Conservation (phyloP, 1,140 invertebrate species). For the Homalodisca vitripennis region DNA sequence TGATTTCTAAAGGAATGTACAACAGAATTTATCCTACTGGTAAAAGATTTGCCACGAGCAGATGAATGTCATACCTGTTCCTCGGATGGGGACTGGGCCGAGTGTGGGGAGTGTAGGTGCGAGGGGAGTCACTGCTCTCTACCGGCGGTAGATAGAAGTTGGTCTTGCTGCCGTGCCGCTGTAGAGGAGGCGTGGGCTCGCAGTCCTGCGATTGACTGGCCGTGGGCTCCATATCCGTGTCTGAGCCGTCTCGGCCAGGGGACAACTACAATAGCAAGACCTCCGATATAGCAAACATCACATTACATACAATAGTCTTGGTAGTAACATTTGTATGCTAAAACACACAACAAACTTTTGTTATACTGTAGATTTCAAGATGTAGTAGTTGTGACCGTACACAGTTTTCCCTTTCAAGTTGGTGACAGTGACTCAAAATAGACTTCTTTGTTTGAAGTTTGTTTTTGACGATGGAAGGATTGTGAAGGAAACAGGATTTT, state of each 20-base stretch:
- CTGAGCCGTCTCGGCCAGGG: conserved; percentile 67
- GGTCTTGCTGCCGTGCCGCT: conserved; percentile 85
- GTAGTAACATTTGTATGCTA: neutral
- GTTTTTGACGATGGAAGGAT: too few species aligned
- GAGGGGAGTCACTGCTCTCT: conserved; percentile 57
- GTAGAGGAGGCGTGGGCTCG: conserved; percentile 87
- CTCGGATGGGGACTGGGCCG: conserved; percentile 75
- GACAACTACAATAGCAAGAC: conserved; percentile 64
- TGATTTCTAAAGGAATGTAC: too few species aligned
- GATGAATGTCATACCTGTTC: too few species aligned
- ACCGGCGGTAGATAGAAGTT: conserved; percentile 85
- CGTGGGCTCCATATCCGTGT: conserved; percentile 78
- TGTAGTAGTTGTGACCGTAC: too few species aligned
- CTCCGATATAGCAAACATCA: neutral
- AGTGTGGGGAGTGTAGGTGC: conserved; percentile 55
- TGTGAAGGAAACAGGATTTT: too few species aligned
- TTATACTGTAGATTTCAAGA: neutral
- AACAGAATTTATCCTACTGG: too few species aligned
- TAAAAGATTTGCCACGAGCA: too few species aligned
- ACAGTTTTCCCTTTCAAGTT: too few species aligned
- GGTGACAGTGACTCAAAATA: too few species aligned
- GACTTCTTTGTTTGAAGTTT: too few species aligned
- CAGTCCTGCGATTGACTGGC: conserved; percentile 90
- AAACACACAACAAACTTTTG: neutral
- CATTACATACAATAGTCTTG: neutral